These are phyloP conservation scores for Anolis carolinensis DNA, from an alignment of 2,113 vertebrate genomes.

Conservation along the genomic window DNA sequence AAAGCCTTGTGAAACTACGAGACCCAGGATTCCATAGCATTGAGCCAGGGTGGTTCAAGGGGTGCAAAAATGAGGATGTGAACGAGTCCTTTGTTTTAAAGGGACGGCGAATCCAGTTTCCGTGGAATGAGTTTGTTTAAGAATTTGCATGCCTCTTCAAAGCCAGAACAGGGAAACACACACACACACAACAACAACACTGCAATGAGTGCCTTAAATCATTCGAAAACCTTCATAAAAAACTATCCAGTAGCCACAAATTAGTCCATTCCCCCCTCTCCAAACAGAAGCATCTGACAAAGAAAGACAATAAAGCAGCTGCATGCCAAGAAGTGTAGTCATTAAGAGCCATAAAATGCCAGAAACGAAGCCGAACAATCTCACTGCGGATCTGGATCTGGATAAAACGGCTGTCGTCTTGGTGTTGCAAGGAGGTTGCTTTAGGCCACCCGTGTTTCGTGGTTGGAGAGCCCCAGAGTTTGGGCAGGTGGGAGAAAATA, in stretches of 20 bases:
- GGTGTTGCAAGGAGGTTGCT: background rate
- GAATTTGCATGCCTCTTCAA: background rate
- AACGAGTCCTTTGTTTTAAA: background rate
- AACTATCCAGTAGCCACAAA: background rate
- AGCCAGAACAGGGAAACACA: background rate
- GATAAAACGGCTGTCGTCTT: background rate
- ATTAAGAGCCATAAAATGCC: background rate
- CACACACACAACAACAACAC: too few relatives aligned
- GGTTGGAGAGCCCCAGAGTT: background rate
- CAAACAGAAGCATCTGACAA: background rate
- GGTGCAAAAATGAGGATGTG: background rate
- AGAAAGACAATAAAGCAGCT: background rate
- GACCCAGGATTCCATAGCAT: too few relatives aligned
- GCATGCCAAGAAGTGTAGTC: too few relatives aligned
- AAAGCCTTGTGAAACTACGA: too few relatives aligned
- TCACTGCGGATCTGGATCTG: background rate
- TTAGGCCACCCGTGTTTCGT: background rate
- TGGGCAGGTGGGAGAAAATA: background rate
- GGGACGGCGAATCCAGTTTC: background rate
- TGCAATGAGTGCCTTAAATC: background rate
- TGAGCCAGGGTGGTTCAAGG: too few relatives aligned
- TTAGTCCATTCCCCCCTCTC: background rate
- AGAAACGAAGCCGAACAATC: background rate
- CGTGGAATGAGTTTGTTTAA: background rate
- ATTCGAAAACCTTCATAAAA: background rate